Percentiles rank a stretch among this genome's conserved stretches.
Conservation (phyloP, 2,113 vertebrate genomes). For the Pantherophis guttatus region DNA sequence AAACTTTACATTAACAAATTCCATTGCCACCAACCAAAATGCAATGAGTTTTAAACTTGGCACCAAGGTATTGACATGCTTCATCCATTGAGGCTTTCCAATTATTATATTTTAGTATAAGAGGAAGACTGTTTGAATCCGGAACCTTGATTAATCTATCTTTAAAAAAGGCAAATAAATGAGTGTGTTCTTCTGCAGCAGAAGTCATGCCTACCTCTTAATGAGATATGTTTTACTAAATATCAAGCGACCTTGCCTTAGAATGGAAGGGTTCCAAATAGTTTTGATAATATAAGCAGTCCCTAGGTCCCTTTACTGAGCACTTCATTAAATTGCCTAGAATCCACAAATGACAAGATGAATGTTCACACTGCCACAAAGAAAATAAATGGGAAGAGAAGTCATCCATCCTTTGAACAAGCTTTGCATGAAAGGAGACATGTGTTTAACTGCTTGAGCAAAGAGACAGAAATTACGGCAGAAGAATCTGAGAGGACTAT, state of each 20-base stretch:
- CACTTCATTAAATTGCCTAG: slow-evolving; percentile 46
- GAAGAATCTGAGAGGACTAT: slow-evolving; percentile 24
- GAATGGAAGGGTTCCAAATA: neutral
- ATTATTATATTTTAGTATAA: neutral
- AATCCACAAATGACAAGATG: slow-evolving; percentile 26
- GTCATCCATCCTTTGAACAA: neutral
- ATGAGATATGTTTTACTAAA: neutral
- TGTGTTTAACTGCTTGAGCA: neutral
- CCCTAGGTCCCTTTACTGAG: slow-evolving; percentile 30
- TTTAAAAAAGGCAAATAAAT: neutral
- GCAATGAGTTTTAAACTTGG: neutral
- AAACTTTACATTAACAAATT: neutral
- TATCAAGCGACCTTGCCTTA: slow-evolving; percentile 10
- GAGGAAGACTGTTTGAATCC: neutral
- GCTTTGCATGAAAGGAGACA: slow-evolving; percentile 32
- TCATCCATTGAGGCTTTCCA: neutral
- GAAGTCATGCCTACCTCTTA: neutral
- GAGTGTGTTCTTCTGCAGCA: neutral
- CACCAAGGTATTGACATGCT: neutral
- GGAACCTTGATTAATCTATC: neutral
- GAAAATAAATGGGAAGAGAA: slow-evolving; percentile 32
- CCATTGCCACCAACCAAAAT: neutral
- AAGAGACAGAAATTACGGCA: slow-evolving; percentile 10
- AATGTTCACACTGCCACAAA: slow-evolving; percentile 29
- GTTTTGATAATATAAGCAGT: neutral